Conservation (phyloP, 2,797 vertebrate species). For the Mycteria americana region DNA sequence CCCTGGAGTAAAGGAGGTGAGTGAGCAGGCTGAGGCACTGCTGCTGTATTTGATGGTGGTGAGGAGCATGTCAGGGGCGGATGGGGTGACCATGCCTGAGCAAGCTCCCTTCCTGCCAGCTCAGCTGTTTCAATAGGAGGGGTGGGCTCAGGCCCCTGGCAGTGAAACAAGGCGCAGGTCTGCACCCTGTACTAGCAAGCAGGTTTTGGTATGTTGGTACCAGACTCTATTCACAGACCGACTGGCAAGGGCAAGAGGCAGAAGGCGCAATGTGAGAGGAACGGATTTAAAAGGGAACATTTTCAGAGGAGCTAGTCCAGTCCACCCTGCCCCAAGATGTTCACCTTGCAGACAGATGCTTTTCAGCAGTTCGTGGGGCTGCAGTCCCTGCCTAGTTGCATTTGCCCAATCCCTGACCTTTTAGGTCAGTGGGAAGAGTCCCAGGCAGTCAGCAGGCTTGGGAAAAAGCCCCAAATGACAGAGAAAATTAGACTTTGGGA, state of each 20-base stretch:
- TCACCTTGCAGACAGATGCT: neutral
- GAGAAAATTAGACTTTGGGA: neutral
- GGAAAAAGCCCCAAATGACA: slow-evolving; percentile 5
- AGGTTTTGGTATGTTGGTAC: neutral
- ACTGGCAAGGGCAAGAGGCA: neutral
- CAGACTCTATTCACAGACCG: neutral
- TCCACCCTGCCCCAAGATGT: neutral
- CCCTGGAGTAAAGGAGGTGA: neutral
- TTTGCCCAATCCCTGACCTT: slow-evolving; percentile 1
- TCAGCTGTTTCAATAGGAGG: neutral
- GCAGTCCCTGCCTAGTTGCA: neutral
- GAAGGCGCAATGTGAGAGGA: neutral
- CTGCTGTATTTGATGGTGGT: neutral
- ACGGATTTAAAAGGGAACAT: neutral
- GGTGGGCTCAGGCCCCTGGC: neutral
- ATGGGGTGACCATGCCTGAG: no score
- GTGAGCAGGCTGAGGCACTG: neutral
- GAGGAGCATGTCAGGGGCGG: neutral
- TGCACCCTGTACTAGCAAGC: neutral
- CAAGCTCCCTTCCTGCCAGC: neutral
- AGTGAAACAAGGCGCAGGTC: neutral
- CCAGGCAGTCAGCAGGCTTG: slow-evolving; percentile 30
- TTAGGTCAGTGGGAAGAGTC: neutral
- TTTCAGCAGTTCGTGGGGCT: neutral
- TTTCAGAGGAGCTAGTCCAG: neutral